Evolutionary conservation across 2,113 vertebrate genomes (phyloP).

Genomic region (Istiophorus platypterus): DNA sequence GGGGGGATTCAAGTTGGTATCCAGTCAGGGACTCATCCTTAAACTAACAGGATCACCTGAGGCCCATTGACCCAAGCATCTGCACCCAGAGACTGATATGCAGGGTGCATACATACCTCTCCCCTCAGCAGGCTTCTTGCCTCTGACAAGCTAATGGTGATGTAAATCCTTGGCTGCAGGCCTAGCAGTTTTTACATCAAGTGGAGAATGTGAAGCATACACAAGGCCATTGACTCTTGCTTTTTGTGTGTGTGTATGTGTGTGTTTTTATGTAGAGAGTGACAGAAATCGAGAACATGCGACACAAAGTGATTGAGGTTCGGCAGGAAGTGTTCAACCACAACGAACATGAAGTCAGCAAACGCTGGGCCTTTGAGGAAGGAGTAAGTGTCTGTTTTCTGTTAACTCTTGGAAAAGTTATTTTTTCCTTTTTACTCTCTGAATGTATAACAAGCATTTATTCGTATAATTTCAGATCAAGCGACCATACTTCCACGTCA

Average conservation of each 20-base stretch:
- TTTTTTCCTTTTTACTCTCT: background rate
- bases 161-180: slow-evolving; percentile 85
- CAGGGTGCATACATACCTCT: slow-evolving; percentile 81
- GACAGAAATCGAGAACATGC: slow-evolving; percentile 99
- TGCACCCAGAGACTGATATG: slow-evolving; percentile 79
- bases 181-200: slow-evolving; percentile 80
- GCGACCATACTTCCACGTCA: slow-evolving; percentile 98
- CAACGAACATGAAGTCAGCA: slow-evolving; percentile 99
- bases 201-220: slow-evolving; percentile 62
- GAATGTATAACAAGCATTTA: background rate
- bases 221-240: slow-evolving; percentile 32
- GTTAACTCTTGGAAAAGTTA: accelerated
- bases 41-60: slow-evolving; percentile 78
- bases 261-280: slow-evolving; percentile 86
- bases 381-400: slow-evolving; percentile 85
- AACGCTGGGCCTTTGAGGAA: slow-evolving; percentile 98
- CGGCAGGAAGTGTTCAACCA: slow-evolving; percentile 98
- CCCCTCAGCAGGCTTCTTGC: slow-evolving; percentile 80
- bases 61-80: slow-evolving; percentile 76
- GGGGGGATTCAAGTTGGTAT: slow-evolving; percentile 83
- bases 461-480: slow-evolving; percentile 88
- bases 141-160: slow-evolving; percentile 83
- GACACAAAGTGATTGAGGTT: slow-evolving; percentile 95
- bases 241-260: slow-evolving; percentile 38
- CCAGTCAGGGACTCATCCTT: slow-evolving; percentile 80